Percentiles rank a stretch among this genome's conserved stretches.
phyloP scores from a whole-genome alignment of 2,888 invertebrate genomes.

The Operophtera brumata region DNA sequence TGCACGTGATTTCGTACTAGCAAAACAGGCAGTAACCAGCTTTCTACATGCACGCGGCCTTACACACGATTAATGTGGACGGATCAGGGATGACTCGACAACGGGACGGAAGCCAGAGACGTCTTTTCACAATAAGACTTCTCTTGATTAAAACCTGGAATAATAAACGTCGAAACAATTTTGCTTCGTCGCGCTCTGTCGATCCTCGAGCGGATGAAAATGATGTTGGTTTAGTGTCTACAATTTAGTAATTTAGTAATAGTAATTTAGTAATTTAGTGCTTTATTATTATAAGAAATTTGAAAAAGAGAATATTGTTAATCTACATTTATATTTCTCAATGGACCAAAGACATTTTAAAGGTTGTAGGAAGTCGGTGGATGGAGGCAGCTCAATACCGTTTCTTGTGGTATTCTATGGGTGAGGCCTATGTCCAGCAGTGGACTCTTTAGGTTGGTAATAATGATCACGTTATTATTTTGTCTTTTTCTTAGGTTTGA shows the following conservation, averaged over 20 bases:
- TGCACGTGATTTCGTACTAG: neutral
- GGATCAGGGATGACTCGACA: slow-evolving; percentile 45
- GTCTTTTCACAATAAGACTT: slow-evolving; percentile 46
- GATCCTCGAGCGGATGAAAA: slow-evolving; percentile 47
- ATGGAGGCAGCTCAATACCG: too few relatives aligned
- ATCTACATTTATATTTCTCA: neutral
- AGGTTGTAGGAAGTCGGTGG: too few relatives aligned
- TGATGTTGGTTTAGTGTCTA: slow-evolving; percentile 38
- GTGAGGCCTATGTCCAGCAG: too few relatives aligned
- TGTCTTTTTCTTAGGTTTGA: too few relatives aligned
- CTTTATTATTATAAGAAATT: neutral
- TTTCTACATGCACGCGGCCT: slow-evolving; percentile 27
- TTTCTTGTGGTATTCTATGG: too few relatives aligned
- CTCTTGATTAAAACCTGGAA: slow-evolving; percentile 77
- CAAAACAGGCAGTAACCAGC: neutral
- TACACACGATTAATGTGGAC: slow-evolving; percentile 60
- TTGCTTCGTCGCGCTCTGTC: slow-evolving; percentile 50
- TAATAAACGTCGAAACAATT: slow-evolving; percentile 76
- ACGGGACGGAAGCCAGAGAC: slow-evolving; percentile 61
- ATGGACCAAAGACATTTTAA: too few relatives aligned
- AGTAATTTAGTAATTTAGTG: slow-evolving; percentile 20
- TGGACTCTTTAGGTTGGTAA: too few relatives aligned
- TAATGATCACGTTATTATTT: too few relatives aligned
- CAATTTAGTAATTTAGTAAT: slow-evolving; percentile 20
- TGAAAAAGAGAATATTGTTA: slow-evolving; percentile 31